Evolutionary conservation across 2,797 vertebrate species (phyloP).

Genomic region (Tapera naevia): DNA sequence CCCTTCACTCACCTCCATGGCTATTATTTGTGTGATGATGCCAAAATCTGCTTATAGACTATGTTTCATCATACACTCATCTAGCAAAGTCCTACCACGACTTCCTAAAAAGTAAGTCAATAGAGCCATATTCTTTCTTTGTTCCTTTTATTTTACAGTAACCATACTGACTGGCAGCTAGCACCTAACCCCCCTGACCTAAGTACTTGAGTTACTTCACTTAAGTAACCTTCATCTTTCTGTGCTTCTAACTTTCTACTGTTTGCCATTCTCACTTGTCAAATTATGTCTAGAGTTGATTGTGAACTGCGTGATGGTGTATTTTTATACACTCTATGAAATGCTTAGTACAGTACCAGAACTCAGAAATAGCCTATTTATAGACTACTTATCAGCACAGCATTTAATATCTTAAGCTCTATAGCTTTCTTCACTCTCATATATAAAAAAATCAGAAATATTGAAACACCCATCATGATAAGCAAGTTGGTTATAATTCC

Average conservation of each 20-base stretch:
- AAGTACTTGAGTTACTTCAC: background rate
- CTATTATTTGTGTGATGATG: background rate
- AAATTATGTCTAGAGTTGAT: background rate
- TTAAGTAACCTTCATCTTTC: background rate
- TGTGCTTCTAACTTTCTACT: background rate
- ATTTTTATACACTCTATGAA: slow-evolving; percentile 14
- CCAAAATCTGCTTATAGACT: background rate
- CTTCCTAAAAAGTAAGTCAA: background rate
- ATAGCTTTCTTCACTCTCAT: background rate
- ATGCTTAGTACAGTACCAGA: background rate
- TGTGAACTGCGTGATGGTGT: background rate
- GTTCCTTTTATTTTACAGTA: background rate
- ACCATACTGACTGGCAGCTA: background rate
- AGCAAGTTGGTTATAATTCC: background rate
- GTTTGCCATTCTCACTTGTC: background rate
- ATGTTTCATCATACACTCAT: background rate
- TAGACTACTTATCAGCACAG: background rate
- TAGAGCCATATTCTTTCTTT: background rate
- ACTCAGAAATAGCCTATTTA: slow-evolving; percentile 4
- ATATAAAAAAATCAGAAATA: background rate
- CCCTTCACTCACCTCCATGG: background rate
- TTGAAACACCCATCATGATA: background rate
- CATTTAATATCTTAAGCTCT: background rate
- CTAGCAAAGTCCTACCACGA: background rate
- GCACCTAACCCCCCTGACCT: background rate